Evolutionary conservation across 2,797 vertebrate species (phyloP).

Genomic region (Siniperca undulata): DNA sequence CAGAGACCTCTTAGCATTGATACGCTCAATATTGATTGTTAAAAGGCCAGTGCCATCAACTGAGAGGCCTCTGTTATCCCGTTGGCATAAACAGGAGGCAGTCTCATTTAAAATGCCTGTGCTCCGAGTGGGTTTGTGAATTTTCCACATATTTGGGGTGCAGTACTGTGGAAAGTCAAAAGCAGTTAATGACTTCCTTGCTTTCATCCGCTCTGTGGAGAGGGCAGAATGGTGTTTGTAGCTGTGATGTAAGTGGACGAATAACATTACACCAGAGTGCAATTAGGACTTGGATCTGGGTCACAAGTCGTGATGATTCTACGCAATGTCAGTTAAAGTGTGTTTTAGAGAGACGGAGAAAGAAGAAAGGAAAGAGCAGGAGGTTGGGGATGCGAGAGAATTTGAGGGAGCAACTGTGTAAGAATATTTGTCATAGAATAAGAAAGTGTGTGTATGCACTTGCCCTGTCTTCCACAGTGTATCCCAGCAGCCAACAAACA

Average conservation of each 20-base stretch:
- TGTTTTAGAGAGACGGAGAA: constrained; percentile 36
- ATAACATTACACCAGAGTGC: constrained; percentile 71
- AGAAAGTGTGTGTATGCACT: not conserved
- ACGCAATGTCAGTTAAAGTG: constrained; percentile 50
- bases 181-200: constrained; percentile 72
- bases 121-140: constrained; percentile 43
- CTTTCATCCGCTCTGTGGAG: constrained; percentile 51
- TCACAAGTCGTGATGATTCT: constrained; percentile 60
- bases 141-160: constrained; percentile 58
- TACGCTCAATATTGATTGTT: constrained; percentile 69
- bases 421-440: constrained; percentile 27
- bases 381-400: constrained; percentile 2
- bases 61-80: constrained; percentile 63
- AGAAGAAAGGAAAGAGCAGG: not conserved
- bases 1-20: constrained; percentile 53
- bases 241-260: constrained; percentile 56
- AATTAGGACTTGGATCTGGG: constrained; percentile 69
- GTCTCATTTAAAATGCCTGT: constrained; percentile 75
- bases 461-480: constrained; percentile 17
- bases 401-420: constrained; percentile 16
- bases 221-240: constrained; percentile 55
- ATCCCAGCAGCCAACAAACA: constrained; percentile 35
- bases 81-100: constrained; percentile 69
- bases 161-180: constrained; percentile 67
- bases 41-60: constrained; percentile 66